Base-by-base conservation (phyloP, 2,113 vertebrate genomes). In the Calidris pygmaea region DNA sequence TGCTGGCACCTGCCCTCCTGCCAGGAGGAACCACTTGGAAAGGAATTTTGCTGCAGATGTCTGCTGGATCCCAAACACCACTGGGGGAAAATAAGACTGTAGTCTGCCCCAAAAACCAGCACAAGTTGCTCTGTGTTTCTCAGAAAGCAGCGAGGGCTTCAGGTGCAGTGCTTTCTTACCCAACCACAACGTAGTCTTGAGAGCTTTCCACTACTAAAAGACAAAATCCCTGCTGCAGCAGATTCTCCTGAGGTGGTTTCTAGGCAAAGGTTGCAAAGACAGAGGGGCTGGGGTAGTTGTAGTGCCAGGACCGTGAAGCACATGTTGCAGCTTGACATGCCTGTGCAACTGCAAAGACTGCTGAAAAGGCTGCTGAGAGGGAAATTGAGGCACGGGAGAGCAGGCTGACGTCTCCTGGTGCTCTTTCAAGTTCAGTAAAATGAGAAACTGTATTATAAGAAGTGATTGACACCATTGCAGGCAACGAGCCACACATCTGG, bases 21-120 rank as follows among this genome's bases (percentile, higher is more conserved):
- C 6, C 34, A 16, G 60, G 60, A 78, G 72, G 45, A 52, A n/a
- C 7, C 0, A 1, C 52, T 17, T 9, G 43, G 59, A 10, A 30
- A 59, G 74, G 43, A 72, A 8, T 41, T 32, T 15, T 35, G n/a
- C 65, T 65, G 59, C 78, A 53, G 71, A 5, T 81, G 62, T 90
- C 29, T 65, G 26, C 37, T 48, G 68, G 30, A 37, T 55, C 58
- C 7, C 8, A 23, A 82, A 45, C 15, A 30, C 21, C 4, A 1
- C 55, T 1, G 24, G 23, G 26, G 18, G 9, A 32, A 59, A 63
- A 21, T 1, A 17, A 48, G 58, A 14, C 24, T 3, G 0, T 37
- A n/a, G 9, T 19, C 10, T 45, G 43, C 14, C 74, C 74, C 58
- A 29, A n/a, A 35, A 35, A 3, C 3, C 35, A 39, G 18, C 30